A percentile compares a stretch with the other conserved stretches of the same genome.
Conservation (phyloP, 2,113 vertebrate genomes). For the Notiomystis cincta region DNA sequence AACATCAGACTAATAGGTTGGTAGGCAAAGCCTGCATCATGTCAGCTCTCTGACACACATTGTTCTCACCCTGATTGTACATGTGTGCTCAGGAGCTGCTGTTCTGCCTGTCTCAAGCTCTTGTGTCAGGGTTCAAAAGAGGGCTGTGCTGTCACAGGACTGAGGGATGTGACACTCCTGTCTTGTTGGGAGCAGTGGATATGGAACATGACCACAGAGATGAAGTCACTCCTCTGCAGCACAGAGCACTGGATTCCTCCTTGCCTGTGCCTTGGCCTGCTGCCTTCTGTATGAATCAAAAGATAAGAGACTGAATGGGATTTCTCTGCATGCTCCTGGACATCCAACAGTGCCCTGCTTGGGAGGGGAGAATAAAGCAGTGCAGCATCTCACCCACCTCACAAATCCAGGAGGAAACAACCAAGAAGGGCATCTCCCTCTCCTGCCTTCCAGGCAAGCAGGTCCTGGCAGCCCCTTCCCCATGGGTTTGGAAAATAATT, state of each 20-base stretch:
- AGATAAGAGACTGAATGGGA: not conserved
- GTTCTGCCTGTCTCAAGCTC: not conserved
- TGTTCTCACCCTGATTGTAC: not conserved
- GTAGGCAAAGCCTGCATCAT: not conserved
- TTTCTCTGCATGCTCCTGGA: no score
- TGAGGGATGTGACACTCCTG: not conserved
- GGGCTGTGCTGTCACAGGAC: not conserved
- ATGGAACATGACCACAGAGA: not conserved
- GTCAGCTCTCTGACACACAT: not conserved
- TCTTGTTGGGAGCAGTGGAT: not conserved
- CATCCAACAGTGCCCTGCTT: not conserved
- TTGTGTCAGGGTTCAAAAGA: not conserved
- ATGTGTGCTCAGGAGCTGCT: not conserved
- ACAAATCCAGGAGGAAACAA: no score
- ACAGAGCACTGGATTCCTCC: not conserved
- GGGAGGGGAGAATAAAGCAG: not conserved
- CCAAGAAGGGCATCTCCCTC: no score
- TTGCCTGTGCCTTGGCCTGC: not conserved
- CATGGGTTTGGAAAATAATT: no score
- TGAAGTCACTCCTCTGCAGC: not conserved
- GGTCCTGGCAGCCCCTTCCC: no score
- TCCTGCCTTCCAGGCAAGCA: no score
- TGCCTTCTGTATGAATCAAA: not conserved
- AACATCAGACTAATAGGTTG: not conserved
- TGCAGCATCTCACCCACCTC: not conserved